Base-by-base conservation (phyloP, 2,113 vertebrate genomes). In the Bujurquina vittata region DNA sequence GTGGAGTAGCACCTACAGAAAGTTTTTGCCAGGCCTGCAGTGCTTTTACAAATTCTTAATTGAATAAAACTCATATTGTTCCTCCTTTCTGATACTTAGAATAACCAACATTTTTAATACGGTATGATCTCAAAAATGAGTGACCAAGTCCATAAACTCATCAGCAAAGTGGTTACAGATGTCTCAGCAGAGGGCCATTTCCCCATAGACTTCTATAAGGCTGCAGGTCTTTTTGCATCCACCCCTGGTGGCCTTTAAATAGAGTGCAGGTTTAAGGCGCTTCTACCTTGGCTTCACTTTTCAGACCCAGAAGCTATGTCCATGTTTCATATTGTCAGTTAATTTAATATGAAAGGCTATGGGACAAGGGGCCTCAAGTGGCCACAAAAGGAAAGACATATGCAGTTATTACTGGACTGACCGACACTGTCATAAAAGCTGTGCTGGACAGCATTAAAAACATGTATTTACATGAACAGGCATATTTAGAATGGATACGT, bases 351-450 rank as follows among this genome's bases (percentile, higher is more conserved):
- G 22, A 49, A 69, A 49, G 63, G 0, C 1, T 46, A 29, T 40
- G 26, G 15, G 43, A 67, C 40, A 67, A 26, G 63, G 26, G 37
- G 62, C 37, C 62, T 49, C 40, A 29, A 69, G 63, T 49, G 40
- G 63, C 23, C 2, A 0, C 40, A 26, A 49, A 69, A 69, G 15
- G 4, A 0, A 46, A 46, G 26, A 26, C 26, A 26, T 26, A 26
- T 26, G 26, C 26, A 31, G 65, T 72, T 52, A 72, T 52, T 72
- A 31, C 43, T 72, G 52, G 18, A 55, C 8, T 55, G 54, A n/a
- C 0, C 0, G 23, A n/a, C 1, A 0, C 26, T 52, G 17, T 52
- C 46, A 54, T 15, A 54, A 49, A 49, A 49, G 46, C 10, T 49
- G 46, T 17, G 15, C 15, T 49, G 20, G 52, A 29, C 43, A 72